Evolutionary conservation across 2,888 invertebrate species (phyloP).

Genomic region (Vesta saturnalis): DNA sequence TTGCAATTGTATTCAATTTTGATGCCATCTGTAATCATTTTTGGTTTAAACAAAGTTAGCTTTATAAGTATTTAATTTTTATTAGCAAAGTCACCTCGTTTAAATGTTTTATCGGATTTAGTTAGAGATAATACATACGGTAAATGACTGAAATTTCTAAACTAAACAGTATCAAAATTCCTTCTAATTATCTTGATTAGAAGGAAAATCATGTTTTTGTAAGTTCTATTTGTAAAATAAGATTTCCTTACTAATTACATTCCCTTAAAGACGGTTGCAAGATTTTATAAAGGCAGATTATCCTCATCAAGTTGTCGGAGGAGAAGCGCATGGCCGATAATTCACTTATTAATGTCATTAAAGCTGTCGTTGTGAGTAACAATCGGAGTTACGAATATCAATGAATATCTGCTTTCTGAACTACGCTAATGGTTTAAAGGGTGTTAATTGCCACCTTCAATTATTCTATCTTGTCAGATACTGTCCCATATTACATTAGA

Average conservation of each 20-base stretch:
- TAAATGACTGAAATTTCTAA: no score
- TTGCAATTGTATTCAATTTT: no score
- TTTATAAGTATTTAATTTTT: no score
- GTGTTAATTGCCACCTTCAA: slow-evolving; percentile 46
- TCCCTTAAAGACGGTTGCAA: neutral
- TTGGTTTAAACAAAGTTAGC: no score
- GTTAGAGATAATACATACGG: no score
- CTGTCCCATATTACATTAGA: slow-evolving; percentile 28
- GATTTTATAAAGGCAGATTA: neutral
- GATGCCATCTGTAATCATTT: no score
- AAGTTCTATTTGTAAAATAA: neutral
- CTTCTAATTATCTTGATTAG: slow-evolving; percentile 1
- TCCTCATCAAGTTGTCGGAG: slow-evolving; percentile 7
- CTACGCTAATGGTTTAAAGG: slow-evolving; percentile 42
- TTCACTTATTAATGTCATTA: slow-evolving; percentile 36
- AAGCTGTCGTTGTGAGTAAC: slow-evolving; percentile 35
- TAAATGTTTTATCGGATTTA: no score
- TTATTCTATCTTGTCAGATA: slow-evolving; percentile 40
- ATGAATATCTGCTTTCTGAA: slow-evolving; percentile 38
- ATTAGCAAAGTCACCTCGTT: no score
- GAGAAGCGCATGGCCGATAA: slow-evolving; percentile 24
- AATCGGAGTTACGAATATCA: slow-evolving; percentile 32
- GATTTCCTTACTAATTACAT: neutral
- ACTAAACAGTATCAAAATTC: no score
- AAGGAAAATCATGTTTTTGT: neutral